Percentiles rank a stretch among this genome's conserved stretches.
phyloP scores from a whole-genome alignment of 2,113 vertebrate genomes.

The Ameiurus melas region DNA sequence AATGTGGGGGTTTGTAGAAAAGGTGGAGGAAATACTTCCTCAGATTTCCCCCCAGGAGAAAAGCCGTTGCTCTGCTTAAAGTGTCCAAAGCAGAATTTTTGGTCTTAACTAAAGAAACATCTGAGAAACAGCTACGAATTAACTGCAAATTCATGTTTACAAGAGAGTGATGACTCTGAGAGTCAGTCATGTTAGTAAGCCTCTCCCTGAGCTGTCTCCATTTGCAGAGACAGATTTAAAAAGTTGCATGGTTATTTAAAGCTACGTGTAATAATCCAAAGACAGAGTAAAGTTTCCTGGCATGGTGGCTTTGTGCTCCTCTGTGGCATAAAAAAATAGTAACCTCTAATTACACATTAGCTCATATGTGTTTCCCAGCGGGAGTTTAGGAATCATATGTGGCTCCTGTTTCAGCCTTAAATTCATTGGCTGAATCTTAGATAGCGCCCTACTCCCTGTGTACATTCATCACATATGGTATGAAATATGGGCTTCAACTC shows the following conservation, averaged over 20 bases:
- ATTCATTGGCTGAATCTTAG: neutral
- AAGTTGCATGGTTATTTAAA: constrained; percentile 39
- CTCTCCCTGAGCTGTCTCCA: constrained; percentile 8
- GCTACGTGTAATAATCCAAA: constrained; percentile 43
- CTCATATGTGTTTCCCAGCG: constrained; percentile 56
- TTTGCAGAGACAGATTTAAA: constrained; percentile 9
- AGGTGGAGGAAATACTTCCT: constrained; percentile 58
- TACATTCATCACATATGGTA: neutral
- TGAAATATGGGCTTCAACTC: neutral
- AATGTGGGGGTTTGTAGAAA: constrained; percentile 50
- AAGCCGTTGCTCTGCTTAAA: constrained; percentile 49
- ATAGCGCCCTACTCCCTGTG: neutral
- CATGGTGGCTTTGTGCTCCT: constrained; percentile 56
- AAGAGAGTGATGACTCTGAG: neutral
- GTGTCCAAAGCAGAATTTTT: constrained; percentile 48
- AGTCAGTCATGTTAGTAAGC: constrained; percentile 16
- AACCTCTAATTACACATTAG: constrained; percentile 72
- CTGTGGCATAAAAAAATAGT: constrained; percentile 72
- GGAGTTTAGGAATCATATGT: constrained; percentile 30
- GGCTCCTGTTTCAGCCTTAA: neutral
- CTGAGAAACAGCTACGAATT: neutral
- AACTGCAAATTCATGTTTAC: constrained; percentile 23
- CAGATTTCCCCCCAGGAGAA: constrained; percentile 54
- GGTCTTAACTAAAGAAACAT: constrained; percentile 34
- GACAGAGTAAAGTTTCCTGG: constrained; percentile 67